Evolutionary conservation across 1,140 invertebrate genomes (phyloP).

Genomic region (Bombus soroeensis): DNA sequence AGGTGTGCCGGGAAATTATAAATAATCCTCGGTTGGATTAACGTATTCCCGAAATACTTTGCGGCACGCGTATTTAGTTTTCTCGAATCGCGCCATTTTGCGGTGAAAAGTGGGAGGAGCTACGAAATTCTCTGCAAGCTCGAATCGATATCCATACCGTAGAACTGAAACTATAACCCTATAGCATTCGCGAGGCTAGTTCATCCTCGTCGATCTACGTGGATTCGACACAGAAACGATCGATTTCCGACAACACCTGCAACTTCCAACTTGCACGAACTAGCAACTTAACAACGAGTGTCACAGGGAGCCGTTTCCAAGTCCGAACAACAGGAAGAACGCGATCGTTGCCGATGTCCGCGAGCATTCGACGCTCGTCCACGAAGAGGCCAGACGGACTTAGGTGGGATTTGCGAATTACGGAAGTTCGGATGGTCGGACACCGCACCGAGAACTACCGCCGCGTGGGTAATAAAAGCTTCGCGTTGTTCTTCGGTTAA

Average conservation of each 20-base stretch:
- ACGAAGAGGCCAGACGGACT: neutral
- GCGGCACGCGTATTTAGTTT: neutral
- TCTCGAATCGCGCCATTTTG: neutral
- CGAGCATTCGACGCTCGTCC: no score
- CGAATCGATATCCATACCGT: neutral
- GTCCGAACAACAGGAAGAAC: neutral
- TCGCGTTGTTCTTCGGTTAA: constrained; percentile 18
- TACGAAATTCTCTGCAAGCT: neutral
- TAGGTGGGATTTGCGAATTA: constrained; percentile 14
- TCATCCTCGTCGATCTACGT: neutral
- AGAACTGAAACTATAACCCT: neutral
- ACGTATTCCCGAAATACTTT: constrained; percentile 24
- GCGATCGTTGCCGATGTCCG: no score
- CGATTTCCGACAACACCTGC: neutral
- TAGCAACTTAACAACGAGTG: neutral
- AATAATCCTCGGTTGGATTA: constrained; percentile 26
- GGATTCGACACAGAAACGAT: neutral
- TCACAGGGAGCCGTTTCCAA: neutral
- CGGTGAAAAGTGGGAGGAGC: neutral
- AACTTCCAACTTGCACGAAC: neutral
- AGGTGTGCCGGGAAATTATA: neutral
- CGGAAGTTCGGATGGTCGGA: neutral
- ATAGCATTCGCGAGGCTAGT: neutral
- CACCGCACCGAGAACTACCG: neutral
- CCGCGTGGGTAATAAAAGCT: neutral